Percentiles rank a stretch among this genome's conserved stretches.
phyloP scores from a whole-genome alignment of 1,140 invertebrate genomes.

The Wasmannia auropunctata region DNA sequence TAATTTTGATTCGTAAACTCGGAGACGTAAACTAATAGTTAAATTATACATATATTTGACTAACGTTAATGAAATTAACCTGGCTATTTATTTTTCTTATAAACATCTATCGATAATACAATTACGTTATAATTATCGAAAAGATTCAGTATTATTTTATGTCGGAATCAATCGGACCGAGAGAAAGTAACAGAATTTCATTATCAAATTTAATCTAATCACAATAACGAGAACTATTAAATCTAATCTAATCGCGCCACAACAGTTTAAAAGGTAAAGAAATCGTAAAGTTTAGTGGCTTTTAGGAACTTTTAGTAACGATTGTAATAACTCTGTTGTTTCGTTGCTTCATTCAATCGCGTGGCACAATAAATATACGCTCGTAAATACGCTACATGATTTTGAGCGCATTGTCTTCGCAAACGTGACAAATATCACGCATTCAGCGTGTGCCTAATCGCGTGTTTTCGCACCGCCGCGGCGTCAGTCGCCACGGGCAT shows the following conservation, averaged over 20 bases:
- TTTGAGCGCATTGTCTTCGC: background rate
- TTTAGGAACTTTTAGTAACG: background rate
- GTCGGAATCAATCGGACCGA: background rate
- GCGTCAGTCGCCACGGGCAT: background rate
- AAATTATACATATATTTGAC: background rate
- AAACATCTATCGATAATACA: background rate
- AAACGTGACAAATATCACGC: slow-evolving; percentile 6
- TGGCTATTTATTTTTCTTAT: background rate
- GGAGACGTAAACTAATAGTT: background rate
- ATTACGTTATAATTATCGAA: background rate
- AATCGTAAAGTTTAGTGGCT: no score
- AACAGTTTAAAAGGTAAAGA: background rate
- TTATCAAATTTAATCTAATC: slow-evolving; percentile 43
- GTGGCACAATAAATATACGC: background rate
- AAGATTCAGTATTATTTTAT: background rate
- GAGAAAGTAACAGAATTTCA: background rate
- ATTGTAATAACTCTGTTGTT: background rate
- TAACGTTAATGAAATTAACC: background rate
- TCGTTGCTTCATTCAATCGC: background rate
- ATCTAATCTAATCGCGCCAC: slow-evolving; percentile 39
- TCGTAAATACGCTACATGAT: background rate
- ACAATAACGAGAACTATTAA: background rate
- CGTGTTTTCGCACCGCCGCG: background rate
- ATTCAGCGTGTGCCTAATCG: slow-evolving; percentile 11
- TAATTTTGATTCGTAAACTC: background rate